Percentiles rank a stretch among this genome's conserved stretches.
These are phyloP conservation scores for Aphelinus certus DNA, from an alignment of 1,140 invertebrate species.

Conservation along the genomic window DNA sequence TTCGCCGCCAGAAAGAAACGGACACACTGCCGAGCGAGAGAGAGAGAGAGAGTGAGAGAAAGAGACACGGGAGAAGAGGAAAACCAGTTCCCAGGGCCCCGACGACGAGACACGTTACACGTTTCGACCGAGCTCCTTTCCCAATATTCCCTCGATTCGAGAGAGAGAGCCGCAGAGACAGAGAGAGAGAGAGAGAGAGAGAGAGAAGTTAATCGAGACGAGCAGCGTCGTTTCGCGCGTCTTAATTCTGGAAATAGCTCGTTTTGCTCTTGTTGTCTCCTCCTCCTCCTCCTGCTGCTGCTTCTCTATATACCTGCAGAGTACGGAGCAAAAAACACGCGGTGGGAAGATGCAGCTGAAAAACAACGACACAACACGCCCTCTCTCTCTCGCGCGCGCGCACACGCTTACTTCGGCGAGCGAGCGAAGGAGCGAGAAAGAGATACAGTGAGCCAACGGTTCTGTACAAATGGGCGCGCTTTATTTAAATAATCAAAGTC, in stretches of 20 bases:
- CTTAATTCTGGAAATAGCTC: slow-evolving; percentile 36
- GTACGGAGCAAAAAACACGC: neutral
- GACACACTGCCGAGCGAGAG: neutral
- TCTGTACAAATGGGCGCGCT: slow-evolving; percentile 58
- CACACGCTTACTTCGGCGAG: too few species aligned
- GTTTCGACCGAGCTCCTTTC: neutral
- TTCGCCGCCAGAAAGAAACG: slow-evolving; percentile 7
- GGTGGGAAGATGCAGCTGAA: too few species aligned
- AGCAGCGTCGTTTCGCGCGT: slow-evolving; percentile 30
- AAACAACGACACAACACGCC: too few species aligned
- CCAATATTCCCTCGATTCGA: too few species aligned
- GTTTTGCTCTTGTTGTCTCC: neutral
- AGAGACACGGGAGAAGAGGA: slow-evolving; percentile 34
- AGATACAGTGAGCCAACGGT: neutral
- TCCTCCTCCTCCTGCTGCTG: slow-evolving; percentile 4
- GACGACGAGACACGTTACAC: slow-evolving; percentile 43
- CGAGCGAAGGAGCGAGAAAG: neutral
- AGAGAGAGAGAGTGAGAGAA: neutral
- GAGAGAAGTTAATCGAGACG: slow-evolving; percentile 57
- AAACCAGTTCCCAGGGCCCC: slow-evolving; percentile 56
- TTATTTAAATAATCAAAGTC: slow-evolving; percentile 60
- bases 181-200: neutral
- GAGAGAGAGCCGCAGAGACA: neutral
- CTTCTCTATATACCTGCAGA: neutral
- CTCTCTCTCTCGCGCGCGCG: too few species aligned